phyloP scores from a whole-genome alignment of 2,888 invertebrate genomes.

The Epinotia brunnichana region DNA sequence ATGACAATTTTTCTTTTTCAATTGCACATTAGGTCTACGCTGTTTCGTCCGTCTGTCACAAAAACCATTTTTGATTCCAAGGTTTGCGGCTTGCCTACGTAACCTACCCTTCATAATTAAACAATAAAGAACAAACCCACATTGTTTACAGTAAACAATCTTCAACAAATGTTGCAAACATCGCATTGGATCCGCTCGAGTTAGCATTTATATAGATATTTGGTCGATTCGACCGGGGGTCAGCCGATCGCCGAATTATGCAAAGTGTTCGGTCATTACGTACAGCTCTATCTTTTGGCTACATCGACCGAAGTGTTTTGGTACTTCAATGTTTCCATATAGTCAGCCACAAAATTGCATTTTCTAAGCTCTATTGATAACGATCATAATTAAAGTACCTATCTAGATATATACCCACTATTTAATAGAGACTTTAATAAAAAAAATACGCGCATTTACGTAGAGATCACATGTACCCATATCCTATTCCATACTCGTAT shows the following conservation, averaged over 20 bases:
- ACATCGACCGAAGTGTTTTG: constrained; percentile 51
- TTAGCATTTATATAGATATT: constrained; percentile 42
- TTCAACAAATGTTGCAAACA: constrained; percentile 36
- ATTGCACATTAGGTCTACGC: too few species aligned
- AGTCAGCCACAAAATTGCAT: too few species aligned
- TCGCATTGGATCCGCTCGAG: constrained; percentile 22
- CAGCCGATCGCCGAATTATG: constrained; percentile 78
- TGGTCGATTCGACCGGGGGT: constrained; percentile 57
- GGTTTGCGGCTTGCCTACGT: too few species aligned
- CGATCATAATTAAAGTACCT: too few species aligned
- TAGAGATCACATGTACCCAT: too few species aligned
- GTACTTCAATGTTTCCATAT: constrained; percentile 53
- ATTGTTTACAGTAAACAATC: constrained; percentile 32
- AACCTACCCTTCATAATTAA: not conserved
- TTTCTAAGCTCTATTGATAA: too few species aligned
- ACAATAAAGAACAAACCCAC: not conserved
- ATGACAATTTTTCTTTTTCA: too few species aligned
- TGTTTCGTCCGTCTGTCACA: too few species aligned
- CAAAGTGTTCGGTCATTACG: constrained; percentile 80
- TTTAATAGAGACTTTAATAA: too few species aligned
- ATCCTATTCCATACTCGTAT: too few species aligned
- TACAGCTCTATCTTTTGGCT: constrained; percentile 63
- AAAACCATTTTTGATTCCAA: not conserved
- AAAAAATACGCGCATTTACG: too few species aligned
- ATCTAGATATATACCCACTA: too few species aligned